phyloP scores from a whole-genome alignment of 2,797 vertebrate species.

The Orientallactaga sibirica region DNA sequence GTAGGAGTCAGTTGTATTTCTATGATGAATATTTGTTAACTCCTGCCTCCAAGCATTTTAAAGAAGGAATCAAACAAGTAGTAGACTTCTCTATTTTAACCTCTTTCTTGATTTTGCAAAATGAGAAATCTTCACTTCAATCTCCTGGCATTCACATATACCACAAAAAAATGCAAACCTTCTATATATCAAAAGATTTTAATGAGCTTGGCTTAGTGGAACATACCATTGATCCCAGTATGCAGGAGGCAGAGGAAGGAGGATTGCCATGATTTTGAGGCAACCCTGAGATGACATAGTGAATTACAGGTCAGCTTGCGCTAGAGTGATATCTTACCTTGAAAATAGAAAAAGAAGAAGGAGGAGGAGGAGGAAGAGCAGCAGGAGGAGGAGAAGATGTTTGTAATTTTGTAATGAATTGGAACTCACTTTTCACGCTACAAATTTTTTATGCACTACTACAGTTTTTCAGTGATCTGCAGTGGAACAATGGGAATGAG shows the following conservation, averaged over 20 bases:
- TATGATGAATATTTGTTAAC: neutral
- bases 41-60: neutral
- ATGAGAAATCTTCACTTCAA: no score
- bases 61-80: neutral
- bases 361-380: no score
- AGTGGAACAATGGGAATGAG: neutral
- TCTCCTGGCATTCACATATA: neutral
- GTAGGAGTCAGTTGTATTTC: neutral
- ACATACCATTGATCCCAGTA: no score
- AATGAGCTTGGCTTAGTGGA: no score
- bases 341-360: no score
- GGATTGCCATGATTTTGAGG: no score
- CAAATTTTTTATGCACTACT: neutral
- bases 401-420: neutral
- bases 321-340: no score
- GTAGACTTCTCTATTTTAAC: fast-evolving
- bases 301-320: no score
- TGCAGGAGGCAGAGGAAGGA: no score
- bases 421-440: neutral
- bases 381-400: no score
- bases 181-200: neutral
- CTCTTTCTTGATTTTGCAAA: neutral
- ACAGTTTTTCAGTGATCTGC: neutral
- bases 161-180: neutral
- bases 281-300: no score